Evolutionary conservation across 2,797 vertebrate genomes (phyloP).

Genomic region (Aeoliscus strigatus): DNA sequence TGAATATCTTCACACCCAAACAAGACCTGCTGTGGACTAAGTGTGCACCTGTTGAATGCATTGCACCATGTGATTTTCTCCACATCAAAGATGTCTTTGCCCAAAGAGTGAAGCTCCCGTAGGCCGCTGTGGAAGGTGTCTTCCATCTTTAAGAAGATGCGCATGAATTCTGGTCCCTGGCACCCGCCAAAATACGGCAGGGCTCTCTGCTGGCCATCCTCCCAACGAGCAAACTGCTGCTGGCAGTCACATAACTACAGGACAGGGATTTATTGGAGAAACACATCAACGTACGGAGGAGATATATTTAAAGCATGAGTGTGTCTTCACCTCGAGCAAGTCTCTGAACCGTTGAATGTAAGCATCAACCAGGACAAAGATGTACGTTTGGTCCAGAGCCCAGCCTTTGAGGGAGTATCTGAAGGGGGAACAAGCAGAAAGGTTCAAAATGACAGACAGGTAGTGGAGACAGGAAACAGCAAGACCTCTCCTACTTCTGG

Average conservation of each 20-base stretch:
- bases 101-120: slow-evolving; percentile 61
- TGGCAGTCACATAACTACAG: slow-evolving; percentile 90
- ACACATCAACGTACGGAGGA: too few species aligned
- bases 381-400: slow-evolving; percentile 76
- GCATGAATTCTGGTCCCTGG: slow-evolving; percentile 73
- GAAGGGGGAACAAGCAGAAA: slow-evolving; percentile 5
- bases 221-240: slow-evolving; percentile 84
- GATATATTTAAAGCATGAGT: not conserved
- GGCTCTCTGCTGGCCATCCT: slow-evolving; percentile 76
- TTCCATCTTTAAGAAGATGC: slow-evolving; percentile 77
- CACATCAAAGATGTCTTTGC: slow-evolving; percentile 76
- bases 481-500: slow-evolving; percentile 66
- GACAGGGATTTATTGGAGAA: too few species aligned
- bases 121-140: slow-evolving; percentile 73
- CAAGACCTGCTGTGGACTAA: not conserved
- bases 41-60: slow-evolving; percentile 76
- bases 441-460: too few species aligned
- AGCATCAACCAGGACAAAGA: slow-evolving; percentile 81
- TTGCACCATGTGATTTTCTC: slow-evolving; percentile 76
- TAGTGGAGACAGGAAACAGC: not conserved
- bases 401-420: slow-evolving; percentile 76
- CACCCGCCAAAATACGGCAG: slow-evolving; percentile 77
- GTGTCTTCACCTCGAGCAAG: slow-evolving; percentile 79
- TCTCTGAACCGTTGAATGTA: slow-evolving; percentile 84
- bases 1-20: not conserved